phyloP scores from a whole-genome alignment of 2,888 invertebrate genomes.

The Tuta absoluta region DNA sequence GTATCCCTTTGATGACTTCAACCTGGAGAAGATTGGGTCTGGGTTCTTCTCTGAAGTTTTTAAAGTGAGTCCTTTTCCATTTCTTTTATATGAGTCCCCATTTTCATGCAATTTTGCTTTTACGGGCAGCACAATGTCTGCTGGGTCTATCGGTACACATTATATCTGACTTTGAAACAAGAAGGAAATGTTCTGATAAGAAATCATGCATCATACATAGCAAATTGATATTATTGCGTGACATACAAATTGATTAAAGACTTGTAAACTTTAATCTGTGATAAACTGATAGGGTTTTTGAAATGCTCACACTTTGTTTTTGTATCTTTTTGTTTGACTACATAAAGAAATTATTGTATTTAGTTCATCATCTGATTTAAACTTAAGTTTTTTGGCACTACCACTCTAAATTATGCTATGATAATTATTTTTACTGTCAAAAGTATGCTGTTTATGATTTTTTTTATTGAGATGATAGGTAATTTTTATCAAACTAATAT shows the following conservation, averaged over 20 bases:
- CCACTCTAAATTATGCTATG: too few species aligned
- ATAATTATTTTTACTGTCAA: too few species aligned
- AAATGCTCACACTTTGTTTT: not conserved
- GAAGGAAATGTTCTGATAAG: slow-evolving; percentile 10
- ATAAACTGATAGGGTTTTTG: not conserved
- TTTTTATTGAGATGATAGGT: too few species aligned
- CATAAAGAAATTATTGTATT: too few species aligned
- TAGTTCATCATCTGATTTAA: too few species aligned
- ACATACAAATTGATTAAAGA: not conserved
- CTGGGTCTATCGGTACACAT: not conserved
- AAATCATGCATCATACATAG: not conserved
- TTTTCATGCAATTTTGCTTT: too few species aligned
- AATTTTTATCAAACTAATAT: too few species aligned
- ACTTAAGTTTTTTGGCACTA: too few species aligned
- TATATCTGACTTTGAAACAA: not conserved
- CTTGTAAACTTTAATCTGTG: not conserved
- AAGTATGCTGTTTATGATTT: too few species aligned
- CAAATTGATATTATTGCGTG: not conserved
- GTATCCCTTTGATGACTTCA: slow-evolving; percentile 96
- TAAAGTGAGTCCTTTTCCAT: slow-evolving; percentile 86
- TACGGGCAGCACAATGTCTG: too few species aligned
- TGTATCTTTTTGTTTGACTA: too few species aligned
- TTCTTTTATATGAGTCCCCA: too few species aligned
- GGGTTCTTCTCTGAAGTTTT: slow-evolving; percentile 99
- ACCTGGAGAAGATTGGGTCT: slow-evolving; percentile 94